Evolutionary conservation across 2,113 vertebrate genomes (phyloP).

Genomic region (Eubucco bourcierii): DNA sequence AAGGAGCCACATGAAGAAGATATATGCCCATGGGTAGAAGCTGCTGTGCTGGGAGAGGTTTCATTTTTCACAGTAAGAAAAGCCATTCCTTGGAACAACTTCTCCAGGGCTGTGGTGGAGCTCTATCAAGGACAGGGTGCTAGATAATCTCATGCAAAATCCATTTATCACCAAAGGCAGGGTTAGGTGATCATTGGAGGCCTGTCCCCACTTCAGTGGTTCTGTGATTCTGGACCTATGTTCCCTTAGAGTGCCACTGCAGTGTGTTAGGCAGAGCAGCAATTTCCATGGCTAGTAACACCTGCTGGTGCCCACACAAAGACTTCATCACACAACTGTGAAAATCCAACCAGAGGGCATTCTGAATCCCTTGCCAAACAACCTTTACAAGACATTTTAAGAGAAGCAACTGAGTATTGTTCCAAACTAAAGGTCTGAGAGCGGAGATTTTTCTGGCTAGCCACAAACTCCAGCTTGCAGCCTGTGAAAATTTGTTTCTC

Average conservation of each 20-base stretch:
- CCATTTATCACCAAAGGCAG: background rate
- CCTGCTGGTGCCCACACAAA: background rate
- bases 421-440: background rate
- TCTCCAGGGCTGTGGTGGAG: background rate
- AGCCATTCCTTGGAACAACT: background rate
- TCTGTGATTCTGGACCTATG: background rate
- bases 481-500: background rate
- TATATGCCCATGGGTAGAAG: background rate
- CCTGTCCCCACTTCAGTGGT: background rate
- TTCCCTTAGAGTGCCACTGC: background rate
- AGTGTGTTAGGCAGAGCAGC: background rate
- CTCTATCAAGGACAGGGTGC: background rate
- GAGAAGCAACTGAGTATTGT: background rate
- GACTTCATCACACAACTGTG: background rate
- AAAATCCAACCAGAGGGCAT: background rate
- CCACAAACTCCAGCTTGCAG: background rate
- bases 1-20: background rate
- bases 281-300: background rate
- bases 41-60: background rate
- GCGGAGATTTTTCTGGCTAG: background rate
- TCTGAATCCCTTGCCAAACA: background rate
- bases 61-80: background rate
- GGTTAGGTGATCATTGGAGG: rapidly evolving
- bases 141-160: background rate
- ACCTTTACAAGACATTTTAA: background rate